Evolutionary conservation across 2,113 vertebrate genomes (phyloP), one percentile per base, ranked within the genome.

Genomic region (Pithys albifrons): DNA sequence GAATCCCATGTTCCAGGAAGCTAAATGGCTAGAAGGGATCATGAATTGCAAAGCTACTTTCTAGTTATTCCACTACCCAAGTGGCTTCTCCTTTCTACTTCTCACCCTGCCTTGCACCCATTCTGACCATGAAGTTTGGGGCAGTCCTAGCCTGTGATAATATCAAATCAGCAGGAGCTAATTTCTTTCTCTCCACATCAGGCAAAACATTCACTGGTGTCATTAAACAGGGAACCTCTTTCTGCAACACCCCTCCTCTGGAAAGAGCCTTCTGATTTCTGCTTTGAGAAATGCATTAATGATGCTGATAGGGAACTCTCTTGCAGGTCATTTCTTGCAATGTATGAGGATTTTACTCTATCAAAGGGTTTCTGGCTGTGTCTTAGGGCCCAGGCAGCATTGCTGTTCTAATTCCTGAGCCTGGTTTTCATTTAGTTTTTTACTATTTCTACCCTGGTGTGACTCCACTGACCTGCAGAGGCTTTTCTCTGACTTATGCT

Each of bases 251-350:
- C 45, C 22, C 29, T 84, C 3, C 59, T 73, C 76, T 89, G 84
- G 89, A 92, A 95, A 91, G 52, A 85, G n/a, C 49, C 70, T 72
- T 92, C 93, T 95, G 87, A 95, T 89, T 95, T 97, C 89, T 95
- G 93, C 93, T 95, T 95, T 94, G 91, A 89, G 93, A 84, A 95
- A 94, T 82, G 93, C 77, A 96, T 93, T 94, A 96, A 93, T 92
- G 94, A 94, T 95, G 94, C 86, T n/a, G 61, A 95, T 43, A 95
- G 83, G 93, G 93, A 92, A 78, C 89, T 87, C 61, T 51, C 76
- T 84, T 24, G 19, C 65, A 75, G 73, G 73, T 85, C 91, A 70
- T 78, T 95, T 95, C 91, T 89, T 80, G 89, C 93, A 95, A 73
- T 0, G 0, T 69, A 85, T 6, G 14, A 95, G 87, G 80, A 91